A percentile compares a stretch with the other conserved stretches of the same genome.
phyloP scores from a whole-genome alignment of 2,888 invertebrate genomes.

The Melinaea menophilus region DNA sequence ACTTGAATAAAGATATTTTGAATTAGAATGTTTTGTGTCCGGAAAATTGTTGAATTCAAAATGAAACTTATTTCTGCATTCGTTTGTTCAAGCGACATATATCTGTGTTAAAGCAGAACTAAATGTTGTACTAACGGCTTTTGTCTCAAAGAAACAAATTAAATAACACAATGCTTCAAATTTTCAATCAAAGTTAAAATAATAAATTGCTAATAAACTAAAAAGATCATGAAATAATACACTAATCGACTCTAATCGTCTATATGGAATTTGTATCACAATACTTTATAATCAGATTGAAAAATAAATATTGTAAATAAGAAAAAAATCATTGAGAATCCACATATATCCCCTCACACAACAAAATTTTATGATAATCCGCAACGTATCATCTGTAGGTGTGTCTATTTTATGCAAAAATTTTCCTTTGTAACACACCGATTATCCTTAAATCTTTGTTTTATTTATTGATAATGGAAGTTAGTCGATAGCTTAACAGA shows the following conservation, averaged over 20 bases:
- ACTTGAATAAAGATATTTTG: too few relatives aligned
- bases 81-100: background rate
- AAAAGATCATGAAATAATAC: background rate
- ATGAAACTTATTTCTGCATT: background rate
- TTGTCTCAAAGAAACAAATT: background rate
- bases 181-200: background rate
- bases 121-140: background rate
- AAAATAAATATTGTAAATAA: background rate
- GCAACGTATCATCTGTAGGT: background rate
- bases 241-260: too few relatives aligned
- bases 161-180: background rate
- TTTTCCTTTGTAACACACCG: conserved; percentile 6
- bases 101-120: background rate
- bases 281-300: too few relatives aligned
- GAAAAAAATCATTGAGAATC: background rate
- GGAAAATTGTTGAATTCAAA: background rate
- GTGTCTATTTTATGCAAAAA: conserved; percentile 12
- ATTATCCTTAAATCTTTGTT: conserved; percentile 16
- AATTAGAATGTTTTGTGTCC: background rate
- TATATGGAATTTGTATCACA: too few relatives aligned
- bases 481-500: background rate
- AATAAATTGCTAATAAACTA: background rate
- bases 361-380: conserved; percentile 2
- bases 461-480: background rate
- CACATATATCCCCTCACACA: background rate